Evolutionary conservation across 1,140 invertebrate genomes (phyloP).

Genomic region (Drosophila burlai): DNA sequence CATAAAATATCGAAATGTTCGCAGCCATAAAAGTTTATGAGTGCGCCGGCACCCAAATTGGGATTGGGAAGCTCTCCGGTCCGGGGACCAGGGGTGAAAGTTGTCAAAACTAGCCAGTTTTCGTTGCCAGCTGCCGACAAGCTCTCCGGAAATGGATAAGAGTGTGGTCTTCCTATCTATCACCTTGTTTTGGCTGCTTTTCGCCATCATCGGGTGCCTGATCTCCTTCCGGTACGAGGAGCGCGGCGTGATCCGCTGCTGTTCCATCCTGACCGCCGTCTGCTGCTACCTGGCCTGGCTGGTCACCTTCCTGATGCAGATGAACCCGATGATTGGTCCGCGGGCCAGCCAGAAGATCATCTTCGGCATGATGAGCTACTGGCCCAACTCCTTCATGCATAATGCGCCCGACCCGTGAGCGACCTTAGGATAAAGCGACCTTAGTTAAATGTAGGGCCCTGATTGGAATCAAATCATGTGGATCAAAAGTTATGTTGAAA

Average conservation of each 20-base stretch:
- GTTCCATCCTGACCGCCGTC: conserved; percentile 39
- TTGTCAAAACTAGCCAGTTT: conserved; percentile 49
- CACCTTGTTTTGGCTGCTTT: conserved; percentile 37
- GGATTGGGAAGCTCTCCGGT: conserved; percentile 39
- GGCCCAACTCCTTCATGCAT: conserved; percentile 50
- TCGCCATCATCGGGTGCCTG: conserved; percentile 28
- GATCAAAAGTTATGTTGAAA: too few relatives aligned
- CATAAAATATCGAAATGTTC: conserved; percentile 73
- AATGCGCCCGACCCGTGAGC: conserved; percentile 8
- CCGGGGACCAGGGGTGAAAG: conserved; percentile 27
- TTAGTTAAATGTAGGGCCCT: neutral
- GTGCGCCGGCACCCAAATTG: conserved; percentile 58
- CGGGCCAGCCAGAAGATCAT: conserved; percentile 21
- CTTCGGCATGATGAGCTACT: conserved; percentile 53
- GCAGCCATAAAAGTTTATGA: conserved; percentile 72
- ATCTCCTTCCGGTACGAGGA: conserved; percentile 36
- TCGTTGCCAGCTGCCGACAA: conserved; percentile 12
- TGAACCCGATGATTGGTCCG: conserved; percentile 63
- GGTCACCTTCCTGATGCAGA: conserved; percentile 63
- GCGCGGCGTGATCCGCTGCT: conserved; percentile 40
- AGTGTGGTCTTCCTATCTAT: conserved; percentile 4
- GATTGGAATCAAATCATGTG: neutral
- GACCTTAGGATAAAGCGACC: too few relatives aligned
- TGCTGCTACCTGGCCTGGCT: conserved; percentile 70
- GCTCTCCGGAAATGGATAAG: conserved; percentile 48